Percentiles rank a stretch among this genome's conserved stretches.
Conservation (phyloP, 1,140 invertebrate species). For the Drosophila ananassae region DNA sequence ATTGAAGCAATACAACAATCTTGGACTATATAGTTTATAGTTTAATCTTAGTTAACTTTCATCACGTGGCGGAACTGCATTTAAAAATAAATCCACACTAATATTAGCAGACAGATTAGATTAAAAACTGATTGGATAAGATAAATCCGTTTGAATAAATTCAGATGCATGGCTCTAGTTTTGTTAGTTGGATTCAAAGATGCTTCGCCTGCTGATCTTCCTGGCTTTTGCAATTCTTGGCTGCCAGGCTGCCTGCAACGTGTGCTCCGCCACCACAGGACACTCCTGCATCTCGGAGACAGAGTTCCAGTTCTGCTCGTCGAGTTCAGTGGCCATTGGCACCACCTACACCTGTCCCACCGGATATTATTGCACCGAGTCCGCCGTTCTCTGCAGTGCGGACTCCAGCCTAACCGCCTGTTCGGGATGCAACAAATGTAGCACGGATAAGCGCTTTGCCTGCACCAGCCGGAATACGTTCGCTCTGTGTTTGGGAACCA, state of each 20-base stretch:
- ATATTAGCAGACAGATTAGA: conserved; percentile 4
- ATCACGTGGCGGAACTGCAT: conserved; percentile 2
- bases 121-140: conserved; percentile 13
- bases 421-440: conserved; percentile 26
- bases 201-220: conserved; percentile 36
- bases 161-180: neutral
- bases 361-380: conserved; percentile 4
- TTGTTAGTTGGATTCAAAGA: conserved; percentile 24
- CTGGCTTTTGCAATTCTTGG: conserved; percentile 25
- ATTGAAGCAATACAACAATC: neutral
- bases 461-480: conserved; percentile 39
- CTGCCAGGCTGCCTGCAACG: conserved; percentile 42
- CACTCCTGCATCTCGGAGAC: conserved; percentile 40
- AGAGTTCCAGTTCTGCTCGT: conserved; percentile 42
- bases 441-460: conserved; percentile 2
- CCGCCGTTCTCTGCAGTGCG: conserved; percentile 1
- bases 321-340: conserved; percentile 2
- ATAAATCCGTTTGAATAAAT: conserved; percentile 29
- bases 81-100: too few species aligned
- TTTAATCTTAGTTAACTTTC: neutral
- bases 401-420: neutral
- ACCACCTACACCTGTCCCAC: conserved; percentile 19
- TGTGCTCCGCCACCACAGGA: neutral
- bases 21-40: neutral
- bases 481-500: conserved; percentile 37